Evolutionary conservation across 2,888 invertebrate species (phyloP), one percentile per base, ranked within the genome.

Genomic region (Lottia scabra): DNA sequence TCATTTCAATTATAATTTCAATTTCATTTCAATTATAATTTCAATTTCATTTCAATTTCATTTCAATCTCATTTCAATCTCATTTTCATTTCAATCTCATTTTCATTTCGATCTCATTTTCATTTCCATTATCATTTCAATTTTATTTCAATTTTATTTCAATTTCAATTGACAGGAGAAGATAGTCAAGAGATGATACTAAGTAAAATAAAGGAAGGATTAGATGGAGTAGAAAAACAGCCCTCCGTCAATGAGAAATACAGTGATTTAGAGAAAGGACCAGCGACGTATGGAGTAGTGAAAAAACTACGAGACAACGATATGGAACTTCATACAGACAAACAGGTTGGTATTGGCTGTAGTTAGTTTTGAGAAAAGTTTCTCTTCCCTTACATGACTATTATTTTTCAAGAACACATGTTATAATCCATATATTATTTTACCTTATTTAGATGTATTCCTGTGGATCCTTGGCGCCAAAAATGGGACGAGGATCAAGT

Each of bases 401-500:
- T 30, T 30, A 30, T 5, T 30, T 2, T 12, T 26, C 16, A n/a
- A n/a, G n/a, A n/a, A n/a, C n/a, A 1, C 6, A 30, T 56, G 19
- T 67, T 13, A 19, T 26, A 70, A 74, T 65, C 72, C 77, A 27
- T 67, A n/a, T n/a, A n/a, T n/a, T n/a, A n/a, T n/a, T n/a, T n/a
- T n/a, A n/a, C n/a, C n/a, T n/a, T n/a, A 76, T 80, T 10, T 79
- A 91, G 90, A 91, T 91, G 91, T 91, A 91, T 81, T 91, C 91
- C 0, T 91, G 91, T 87, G 91, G 91, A 0, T 91, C 91, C 3
- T 82, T 91, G 79, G 91, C 91, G 16, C 91, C 91, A 19, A 91
- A 91, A 82, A 91, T 91, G 91, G 88, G 90, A 16, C 84, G 90
- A 56, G 90, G 87, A 19, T 77, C 76, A 19, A 38, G 38, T 38